Base-by-base conservation (phyloP, 2,113 vertebrate genomes). In the Anser cygnoides region DNA sequence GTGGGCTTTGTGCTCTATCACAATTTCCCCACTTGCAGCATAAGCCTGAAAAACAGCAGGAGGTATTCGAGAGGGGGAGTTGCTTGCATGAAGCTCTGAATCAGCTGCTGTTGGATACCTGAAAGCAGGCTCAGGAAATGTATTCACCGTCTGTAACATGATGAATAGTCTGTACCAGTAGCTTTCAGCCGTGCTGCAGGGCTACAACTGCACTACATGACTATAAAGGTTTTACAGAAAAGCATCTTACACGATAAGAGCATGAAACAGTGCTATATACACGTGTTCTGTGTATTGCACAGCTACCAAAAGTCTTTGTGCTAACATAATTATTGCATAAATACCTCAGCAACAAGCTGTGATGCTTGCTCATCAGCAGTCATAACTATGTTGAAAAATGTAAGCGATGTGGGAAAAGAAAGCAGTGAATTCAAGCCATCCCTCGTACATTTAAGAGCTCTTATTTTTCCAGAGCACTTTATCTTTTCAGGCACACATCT, bases 381-480 rank as follows among this genome's bases (percentile, higher is more conserved):
- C 58, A 6, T 6, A 89, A 41, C 3, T 28, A 10, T n/a, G 31
- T 55, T 43, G 52, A 75, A 78, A 84, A 31, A 50, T 25, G 37
- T 54, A n/a, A 29, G 59, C 55, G 68, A 66, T 11, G 8, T 66
- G 35, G 31, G 23, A 70, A 78, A 13, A 87, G n/a, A 35, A 22
- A 73, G 66, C 74, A 4, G 2, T 21, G 20, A 95, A 71, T 81
- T 75, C 46, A 85, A 41, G 68, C 50, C 26, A 72, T 22, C 37
- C 31, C 16, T 81, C 0, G 0, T 13, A 37, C 17, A 61, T 14
- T 0, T 3, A 44, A 87, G 11, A 75, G 33, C 26, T 62, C 52
- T 5, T 4, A 10, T 44, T 67, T 79, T 94, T 89, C 22, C 61
- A 67, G 20, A 58, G 33, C 5, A 7, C n/a, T 66, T 43, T 23